Conservation (phyloP, 2,888 invertebrate genomes). For the Flexamia atlantica region DNA sequence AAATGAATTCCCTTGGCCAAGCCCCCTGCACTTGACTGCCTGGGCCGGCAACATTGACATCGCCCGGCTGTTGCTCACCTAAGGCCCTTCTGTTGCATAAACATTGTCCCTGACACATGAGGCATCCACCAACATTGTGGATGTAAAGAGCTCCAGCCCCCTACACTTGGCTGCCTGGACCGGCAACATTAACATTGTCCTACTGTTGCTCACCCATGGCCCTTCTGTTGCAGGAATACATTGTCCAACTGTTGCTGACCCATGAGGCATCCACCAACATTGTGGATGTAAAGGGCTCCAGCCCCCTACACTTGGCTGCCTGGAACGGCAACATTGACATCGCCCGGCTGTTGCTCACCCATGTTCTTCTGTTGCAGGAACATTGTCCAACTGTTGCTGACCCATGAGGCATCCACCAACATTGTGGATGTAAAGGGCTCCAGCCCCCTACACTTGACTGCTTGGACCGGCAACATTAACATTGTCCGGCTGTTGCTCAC, state of each 20-base stretch:
- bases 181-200: conserved; percentile 92
- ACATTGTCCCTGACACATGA: no score
- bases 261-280: conserved; percentile 94
- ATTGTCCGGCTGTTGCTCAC: conserved; percentile 91
- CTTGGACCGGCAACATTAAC: conserved; percentile 94
- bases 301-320: conserved; percentile 94
- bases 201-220: conserved; percentile 88
- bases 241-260: conserved; percentile 89
- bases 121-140: conserved; percentile 92
- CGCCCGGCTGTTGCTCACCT: conserved; percentile 79
- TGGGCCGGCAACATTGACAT: conserved; percentile 72
- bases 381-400: conserved; percentile 89
- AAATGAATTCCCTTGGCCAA: no score
- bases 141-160: conserved; percentile 94
- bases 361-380: conserved; percentile 83
- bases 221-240: conserved; percentile 87
- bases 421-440: conserved; percentile 94
- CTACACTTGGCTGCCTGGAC: conserved; percentile 96
- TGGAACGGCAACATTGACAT: conserved; percentile 96
- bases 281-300: conserved; percentile 93
- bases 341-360: conserved; percentile 88
- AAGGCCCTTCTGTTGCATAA: no score
- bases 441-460: conserved; percentile 94
- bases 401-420: conserved; percentile 93
- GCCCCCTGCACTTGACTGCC: conserved; percentile 30